Percentiles rank a stretch among this genome's conserved stretches.
phyloP scores from a whole-genome alignment of 2,888 invertebrate genomes.

The Chaetogeoica ovagalla region DNA sequence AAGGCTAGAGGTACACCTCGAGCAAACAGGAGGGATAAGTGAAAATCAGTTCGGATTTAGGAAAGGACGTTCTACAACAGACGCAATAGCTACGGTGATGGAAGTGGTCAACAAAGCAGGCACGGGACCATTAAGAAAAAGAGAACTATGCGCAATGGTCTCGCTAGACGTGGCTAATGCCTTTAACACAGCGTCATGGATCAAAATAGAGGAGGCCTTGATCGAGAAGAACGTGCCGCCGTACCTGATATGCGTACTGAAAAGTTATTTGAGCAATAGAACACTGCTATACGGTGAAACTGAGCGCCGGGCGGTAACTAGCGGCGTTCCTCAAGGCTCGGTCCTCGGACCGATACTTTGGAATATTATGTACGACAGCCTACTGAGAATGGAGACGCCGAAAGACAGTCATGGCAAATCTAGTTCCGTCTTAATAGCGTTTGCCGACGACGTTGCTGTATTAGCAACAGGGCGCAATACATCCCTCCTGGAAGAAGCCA shows the following conservation, averaged over 20 bases:
- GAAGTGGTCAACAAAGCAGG: no score
- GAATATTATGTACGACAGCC: not conserved
- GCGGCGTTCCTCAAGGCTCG: not conserved
- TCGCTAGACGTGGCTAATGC: not conserved
- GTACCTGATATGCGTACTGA: constrained; percentile 3
- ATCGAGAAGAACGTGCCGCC: not conserved
- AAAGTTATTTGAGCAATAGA: not conserved
- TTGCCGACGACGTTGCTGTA: no score
- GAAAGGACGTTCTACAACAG: no score
- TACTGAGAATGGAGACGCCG: not conserved
- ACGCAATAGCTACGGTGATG: no score
- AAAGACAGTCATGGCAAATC: not conserved
- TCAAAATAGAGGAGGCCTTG: not conserved
- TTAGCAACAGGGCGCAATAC: not conserved
- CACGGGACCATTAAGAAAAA: not conserved
- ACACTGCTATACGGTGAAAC: not conserved
- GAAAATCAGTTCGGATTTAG: no score
- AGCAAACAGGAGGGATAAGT: not conserved
- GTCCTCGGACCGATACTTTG: not conserved
- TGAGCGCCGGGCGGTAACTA: not conserved
- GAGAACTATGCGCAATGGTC: constrained; percentile 11
- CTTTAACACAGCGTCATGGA: no score
- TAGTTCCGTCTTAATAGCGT: not conserved
- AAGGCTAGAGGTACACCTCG: not conserved
- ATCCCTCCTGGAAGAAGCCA: not conserved